A percentile compares a stretch with the other conserved stretches of the same genome.
Conservation (phyloP, 2,797 vertebrate genomes). For the Halcyon badia region DNA sequence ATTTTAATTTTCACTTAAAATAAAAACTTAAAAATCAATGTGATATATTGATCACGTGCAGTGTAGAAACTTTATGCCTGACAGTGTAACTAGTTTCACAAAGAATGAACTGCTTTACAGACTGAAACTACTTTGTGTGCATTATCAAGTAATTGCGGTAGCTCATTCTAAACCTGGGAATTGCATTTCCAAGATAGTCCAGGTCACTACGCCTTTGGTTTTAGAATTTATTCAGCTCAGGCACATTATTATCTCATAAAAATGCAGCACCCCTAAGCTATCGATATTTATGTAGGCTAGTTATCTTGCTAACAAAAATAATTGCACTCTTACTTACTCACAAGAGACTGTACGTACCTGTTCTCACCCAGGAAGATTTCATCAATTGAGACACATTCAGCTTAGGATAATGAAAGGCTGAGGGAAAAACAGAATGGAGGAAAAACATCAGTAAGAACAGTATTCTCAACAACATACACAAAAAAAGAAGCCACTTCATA, state of each 20-base stretch:
- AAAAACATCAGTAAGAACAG: slow-evolving; percentile 21
- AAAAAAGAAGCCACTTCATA: slow-evolving; percentile 26
- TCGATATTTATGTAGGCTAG: not conserved
- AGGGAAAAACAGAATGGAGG: not conserved
- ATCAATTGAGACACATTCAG: slow-evolving; percentile 91
- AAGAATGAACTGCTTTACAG: not conserved
- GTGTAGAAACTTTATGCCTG: not conserved
- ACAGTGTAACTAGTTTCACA: not conserved
- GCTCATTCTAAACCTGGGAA: not conserved
- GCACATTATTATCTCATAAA: not conserved
- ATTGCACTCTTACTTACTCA: not conserved
- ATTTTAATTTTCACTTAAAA: not conserved
- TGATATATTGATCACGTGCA: not conserved
- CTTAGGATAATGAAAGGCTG: slow-evolving; percentile 92
- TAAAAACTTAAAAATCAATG: not conserved
- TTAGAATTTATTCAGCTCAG: not conserved
- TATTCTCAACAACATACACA: not conserved
- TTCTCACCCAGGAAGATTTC: slow-evolving; percentile 94
- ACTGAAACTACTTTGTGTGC: not conserved
- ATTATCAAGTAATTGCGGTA: not conserved
- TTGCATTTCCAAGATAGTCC: not conserved
- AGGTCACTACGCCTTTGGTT: not conserved
- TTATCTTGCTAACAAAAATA: slow-evolving; percentile 19
- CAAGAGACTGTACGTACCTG: slow-evolving; percentile 83
- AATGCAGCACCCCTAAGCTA: not conserved